A percentile compares a stretch with the other conserved stretches of the same genome.
These are phyloP conservation scores for Lycocerus yunnanus DNA, from an alignment of 2,888 invertebrate species.

Conservation along the genomic window DNA sequence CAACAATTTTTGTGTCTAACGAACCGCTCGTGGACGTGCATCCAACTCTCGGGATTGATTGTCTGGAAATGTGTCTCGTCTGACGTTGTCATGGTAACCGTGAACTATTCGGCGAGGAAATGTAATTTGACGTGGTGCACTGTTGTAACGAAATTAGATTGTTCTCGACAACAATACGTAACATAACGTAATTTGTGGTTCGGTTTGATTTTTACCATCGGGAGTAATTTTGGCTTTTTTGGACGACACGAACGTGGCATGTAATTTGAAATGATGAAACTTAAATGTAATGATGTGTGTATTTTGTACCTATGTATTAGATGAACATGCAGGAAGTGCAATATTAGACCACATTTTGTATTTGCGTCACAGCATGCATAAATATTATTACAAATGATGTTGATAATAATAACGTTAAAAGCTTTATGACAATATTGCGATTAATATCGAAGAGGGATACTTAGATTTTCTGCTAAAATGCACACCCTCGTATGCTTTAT, in stretches of 20 bases:
- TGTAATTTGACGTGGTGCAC: neutral
- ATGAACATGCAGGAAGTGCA: neutral
- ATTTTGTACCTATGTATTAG: neutral
- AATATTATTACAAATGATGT: neutral
- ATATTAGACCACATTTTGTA: neutral
- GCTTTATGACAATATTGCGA: slow-evolving; percentile 2
- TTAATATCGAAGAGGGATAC: slow-evolving; percentile 1
- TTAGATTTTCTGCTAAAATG: slow-evolving; percentile 4
- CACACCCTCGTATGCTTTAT: neutral
- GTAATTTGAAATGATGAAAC: neutral
- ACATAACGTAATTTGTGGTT: neutral
- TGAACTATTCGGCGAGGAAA: neutral
- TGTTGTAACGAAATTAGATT: neutral
- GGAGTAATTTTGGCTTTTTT: neutral
- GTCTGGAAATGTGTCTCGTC: slow-evolving; percentile 1
- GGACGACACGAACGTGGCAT: neutral
- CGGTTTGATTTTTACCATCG: neutral
- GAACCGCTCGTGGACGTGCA: neutral
- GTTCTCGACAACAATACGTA: neutral
- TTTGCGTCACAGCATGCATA: neutral
- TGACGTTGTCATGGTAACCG: neutral
- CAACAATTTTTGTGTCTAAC: neutral
- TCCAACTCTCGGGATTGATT: neutral
- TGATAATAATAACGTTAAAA: neutral
- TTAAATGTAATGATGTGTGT: neutral